phyloP scores from a whole-genome alignment of 2,888 invertebrate genomes.

The Gymnocheta viridis region DNA sequence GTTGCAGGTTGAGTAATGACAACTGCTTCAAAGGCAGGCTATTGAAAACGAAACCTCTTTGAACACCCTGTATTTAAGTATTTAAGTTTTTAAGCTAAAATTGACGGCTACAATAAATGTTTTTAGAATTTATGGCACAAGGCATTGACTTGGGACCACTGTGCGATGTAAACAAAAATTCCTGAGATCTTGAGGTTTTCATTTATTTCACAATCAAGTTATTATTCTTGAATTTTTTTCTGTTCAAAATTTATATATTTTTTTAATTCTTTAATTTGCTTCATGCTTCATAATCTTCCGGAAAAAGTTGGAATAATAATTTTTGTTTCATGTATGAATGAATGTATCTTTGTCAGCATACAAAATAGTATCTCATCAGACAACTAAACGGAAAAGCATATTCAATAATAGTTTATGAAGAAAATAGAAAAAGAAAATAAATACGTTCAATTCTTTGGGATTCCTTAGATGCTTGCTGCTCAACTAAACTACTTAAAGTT shows the following conservation, averaged over 20 bases:
- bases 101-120: no score
- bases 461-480: not conserved
- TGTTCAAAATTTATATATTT: not conserved
- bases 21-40: no score
- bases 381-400: conserved; percentile 21
- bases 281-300: conserved; percentile 13
- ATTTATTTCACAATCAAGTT: not conserved
- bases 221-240: not conserved
- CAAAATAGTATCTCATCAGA: not conserved
- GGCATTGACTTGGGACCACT: no score
- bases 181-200: not conserved
- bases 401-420: conserved; percentile 43
- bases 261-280: not conserved
- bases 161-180: not conserved
- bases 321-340: not conserved
- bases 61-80: no score
- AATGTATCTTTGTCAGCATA: not conserved
- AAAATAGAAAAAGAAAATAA: not conserved
- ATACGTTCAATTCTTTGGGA: conserved; percentile 1
- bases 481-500: conserved; percentile 36
- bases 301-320: conserved; percentile 13
- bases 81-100: no score
- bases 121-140: not conserved
- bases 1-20: no score
- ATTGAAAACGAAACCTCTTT: no score